Base-by-base conservation (phyloP, 92 coral and sea anemone genomes). In the Actinernus sp. region DNA sequence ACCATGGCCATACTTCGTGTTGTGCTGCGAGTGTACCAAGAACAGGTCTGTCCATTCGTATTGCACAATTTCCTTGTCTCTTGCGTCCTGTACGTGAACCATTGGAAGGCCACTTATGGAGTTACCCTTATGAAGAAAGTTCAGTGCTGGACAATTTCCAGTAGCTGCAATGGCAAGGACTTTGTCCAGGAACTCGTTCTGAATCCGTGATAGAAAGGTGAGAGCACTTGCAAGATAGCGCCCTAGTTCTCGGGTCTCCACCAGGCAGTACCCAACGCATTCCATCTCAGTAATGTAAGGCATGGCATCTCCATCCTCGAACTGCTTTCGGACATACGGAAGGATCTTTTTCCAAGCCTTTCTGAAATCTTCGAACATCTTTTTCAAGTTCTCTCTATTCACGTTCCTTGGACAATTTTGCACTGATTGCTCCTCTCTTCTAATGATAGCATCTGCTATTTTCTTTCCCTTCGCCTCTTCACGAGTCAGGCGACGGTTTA, bases 1-100 rank as follows among this genome's bases (percentile, higher is more conserved):
- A 0, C 99, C 99, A 32, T 66, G 72, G 31, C 97, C 97, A 64
- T 91, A 95, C 73, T 90, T 93, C 4, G 83, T 88, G 57, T 82
- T 66, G 36, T 76, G 72, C 47, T 82, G 96, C 19, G 95, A 92
- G 51, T 91, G 86, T 51, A 67, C 85, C 51, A 95, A 83, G 29
- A 95, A 56, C 1, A 63, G 77, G 29, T 87, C 95, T 21, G 85
- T 68, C 99, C 97, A 95, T 38, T 87, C 55, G 78, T 87, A 91
- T 37, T 73, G 90, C 57, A 95, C 91, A 17, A 91, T 31, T 44
- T 95, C 99, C 50, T 49, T 84, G 59, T 79, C 97, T 37, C 80
- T 85, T 26, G 92, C 99, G 2, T 95, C 89, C 56, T 95, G 99
- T 24, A 95, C 57, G 56, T 88, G 86, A 14, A 87, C 88, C 40